Base-by-base conservation (phyloP, 2,888 invertebrate species). In the Ophioninae sp. region DNA sequence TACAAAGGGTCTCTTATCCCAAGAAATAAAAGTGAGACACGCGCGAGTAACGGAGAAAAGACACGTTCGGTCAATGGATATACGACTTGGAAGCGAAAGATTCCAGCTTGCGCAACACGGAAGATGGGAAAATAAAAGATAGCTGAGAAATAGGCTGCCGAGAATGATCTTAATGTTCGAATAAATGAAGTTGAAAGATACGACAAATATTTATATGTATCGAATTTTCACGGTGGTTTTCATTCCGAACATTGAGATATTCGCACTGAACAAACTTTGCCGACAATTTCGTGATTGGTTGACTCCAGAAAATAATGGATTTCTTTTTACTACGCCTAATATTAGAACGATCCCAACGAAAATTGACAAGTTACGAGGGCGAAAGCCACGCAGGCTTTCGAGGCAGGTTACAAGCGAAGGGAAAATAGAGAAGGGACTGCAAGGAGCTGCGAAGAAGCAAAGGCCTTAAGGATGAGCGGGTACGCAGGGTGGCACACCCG, bases 121-220 rank as follows among this genome's bases (percentile, higher is more conserved):
- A 62, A 62, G 30, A 21, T 23, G 30, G 10, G 37, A 17, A 50
- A 17, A 50, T n/a, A 62, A 62, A 44, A 17, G 17, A 74, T 50
- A 41, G 61, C 7, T 17, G n/a, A 59, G 23, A 57, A 72, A 39
- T 17, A 56, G 17, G 39, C 64, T 61, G 59, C 44, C 41, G 44
- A 65, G 50, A 67, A 81, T 77, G 77, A 81, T 77, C 72, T 77
- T 89, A 88, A 89, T 89, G 89, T 88, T 88, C 88, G 87, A 88
- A 87, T 89, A 90, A 90, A 89, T 90, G 90, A 89, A 90, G 89
- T 87, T 89, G 89, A 89, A 90, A 90, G 89, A 90, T 90, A 89
- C 86, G 88, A 89, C 10, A 44, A 86, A 87, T 87, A 88, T 7
- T 89, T 88, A 88, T 87, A 87, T 89, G 89, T 89, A 89, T 89